Conservation (phyloP, 2,888 invertebrate genomes). For the Eristalis intricaria region DNA sequence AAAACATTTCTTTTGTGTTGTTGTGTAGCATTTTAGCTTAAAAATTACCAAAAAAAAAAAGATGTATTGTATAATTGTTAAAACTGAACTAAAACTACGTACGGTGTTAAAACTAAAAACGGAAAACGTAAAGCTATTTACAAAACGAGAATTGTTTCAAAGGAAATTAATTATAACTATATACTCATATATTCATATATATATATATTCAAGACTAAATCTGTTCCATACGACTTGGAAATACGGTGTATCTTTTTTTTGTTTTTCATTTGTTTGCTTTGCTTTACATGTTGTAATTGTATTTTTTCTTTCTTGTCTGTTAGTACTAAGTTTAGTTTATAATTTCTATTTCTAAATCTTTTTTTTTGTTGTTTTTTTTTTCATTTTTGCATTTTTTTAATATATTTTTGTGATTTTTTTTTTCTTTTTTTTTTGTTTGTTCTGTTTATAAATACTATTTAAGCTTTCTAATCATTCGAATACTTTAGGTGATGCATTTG, state of each 20-base stretch:
- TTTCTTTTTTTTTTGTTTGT: constrained; percentile 36
- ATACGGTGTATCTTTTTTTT: constrained; percentile 47
- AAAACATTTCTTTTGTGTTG: constrained; percentile 65
- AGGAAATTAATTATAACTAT: constrained; percentile 22
- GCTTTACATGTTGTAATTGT: constrained; percentile 67
- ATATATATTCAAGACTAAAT: constrained; percentile 59
- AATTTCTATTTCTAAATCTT: constrained; percentile 58
- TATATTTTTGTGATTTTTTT: constrained; percentile 18
- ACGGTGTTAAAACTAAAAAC: constrained; percentile 22
- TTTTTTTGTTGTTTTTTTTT: constrained; percentile 33
- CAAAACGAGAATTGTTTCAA: constrained; percentile 51
- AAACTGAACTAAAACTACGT: constrained; percentile 24
- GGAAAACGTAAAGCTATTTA: constrained; percentile 60
- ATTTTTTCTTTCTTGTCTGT: constrained; percentile 42
- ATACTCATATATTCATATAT: constrained; percentile 9
- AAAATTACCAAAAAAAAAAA: constrained; percentile 32
- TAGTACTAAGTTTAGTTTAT: constrained; percentile 61
- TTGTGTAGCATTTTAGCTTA: constrained; percentile 43
- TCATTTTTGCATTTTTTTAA: neutral
- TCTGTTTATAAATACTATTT: constrained; percentile 70
- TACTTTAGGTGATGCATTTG: constrained; percentile 76
- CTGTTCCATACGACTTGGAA: constrained; percentile 68
- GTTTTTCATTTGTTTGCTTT: constrained; percentile 62
- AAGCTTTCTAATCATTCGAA: constrained; percentile 73
- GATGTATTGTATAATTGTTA: neutral